Evolutionary conservation across 1,140 invertebrate species (phyloP).

Genomic region (Heliconius melpomene): DNA sequence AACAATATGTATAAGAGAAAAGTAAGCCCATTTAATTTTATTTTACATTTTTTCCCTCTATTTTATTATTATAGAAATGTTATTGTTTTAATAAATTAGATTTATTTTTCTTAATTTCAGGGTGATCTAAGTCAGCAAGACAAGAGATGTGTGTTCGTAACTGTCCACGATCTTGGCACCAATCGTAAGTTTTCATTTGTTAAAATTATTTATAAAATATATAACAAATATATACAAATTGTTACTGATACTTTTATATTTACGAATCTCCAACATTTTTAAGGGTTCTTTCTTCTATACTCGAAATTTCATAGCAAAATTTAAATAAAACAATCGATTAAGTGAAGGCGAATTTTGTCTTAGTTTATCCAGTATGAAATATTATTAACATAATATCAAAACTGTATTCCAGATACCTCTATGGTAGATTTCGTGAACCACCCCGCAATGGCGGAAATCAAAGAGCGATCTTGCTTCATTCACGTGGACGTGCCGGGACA

Average conservation of each 20-base stretch:
- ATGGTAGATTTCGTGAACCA: constrained; percentile 90
- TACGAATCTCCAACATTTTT: too few relatives aligned
- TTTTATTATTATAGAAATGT: too few relatives aligned
- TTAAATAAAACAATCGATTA: too few relatives aligned
- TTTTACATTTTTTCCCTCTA: too few relatives aligned
- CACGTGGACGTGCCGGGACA: constrained; percentile 95
- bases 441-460: constrained; percentile 92
- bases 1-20: too few relatives aligned
- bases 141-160: constrained; percentile 91
- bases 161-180: constrained; percentile 94
- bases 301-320: too few relatives aligned
- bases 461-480: constrained; percentile 92
- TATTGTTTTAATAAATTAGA: neutral
- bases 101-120: constrained; percentile 74
- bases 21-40: too few relatives aligned
- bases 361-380: too few relatives aligned
- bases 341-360: too few relatives aligned
- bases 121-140: constrained; percentile 89
- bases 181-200: constrained; percentile 87
- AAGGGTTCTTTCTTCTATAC: too few relatives aligned
- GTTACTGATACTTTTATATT: too few relatives aligned
- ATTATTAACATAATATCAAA: neutral
- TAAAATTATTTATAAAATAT: neutral
- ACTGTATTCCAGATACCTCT: constrained; percentile 83
- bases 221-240: too few relatives aligned